Evolutionary conservation across 2,797 vertebrate genomes (phyloP).

Genomic region (Oceanodroma leucorhoa): DNA sequence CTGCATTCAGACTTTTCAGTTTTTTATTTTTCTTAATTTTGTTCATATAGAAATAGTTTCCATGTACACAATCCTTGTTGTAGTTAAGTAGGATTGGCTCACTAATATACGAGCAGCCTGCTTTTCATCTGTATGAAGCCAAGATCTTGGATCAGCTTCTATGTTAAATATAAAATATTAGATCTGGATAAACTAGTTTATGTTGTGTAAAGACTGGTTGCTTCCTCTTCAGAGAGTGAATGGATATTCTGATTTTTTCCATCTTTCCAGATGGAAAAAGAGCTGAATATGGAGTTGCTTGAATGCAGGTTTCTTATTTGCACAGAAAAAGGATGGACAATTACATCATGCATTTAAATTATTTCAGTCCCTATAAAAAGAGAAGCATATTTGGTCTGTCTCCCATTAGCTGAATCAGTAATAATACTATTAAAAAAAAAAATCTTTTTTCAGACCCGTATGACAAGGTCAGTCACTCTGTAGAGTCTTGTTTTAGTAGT

Average conservation of each 20-base stretch:
- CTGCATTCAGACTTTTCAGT: background rate
- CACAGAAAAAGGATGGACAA: background rate
- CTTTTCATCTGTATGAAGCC: background rate
- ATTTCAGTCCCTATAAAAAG: background rate
- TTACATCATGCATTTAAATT: slow-evolving; percentile 16
- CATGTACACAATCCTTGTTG: background rate
- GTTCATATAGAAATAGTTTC: slow-evolving; percentile 10
- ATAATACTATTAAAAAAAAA: background rate
- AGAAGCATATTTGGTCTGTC: background rate
- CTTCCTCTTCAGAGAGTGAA: slow-evolving; percentile 46
- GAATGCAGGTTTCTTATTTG: slow-evolving; percentile 29
- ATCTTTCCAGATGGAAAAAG: slow-evolving; percentile 35
- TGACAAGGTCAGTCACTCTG: background rate
- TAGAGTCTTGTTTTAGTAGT: background rate
- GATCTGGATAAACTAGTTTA: slow-evolving; percentile 27
- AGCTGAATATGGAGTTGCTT: slow-evolving; percentile 23
- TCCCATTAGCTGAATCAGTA: background rate
- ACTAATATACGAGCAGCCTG: background rate
- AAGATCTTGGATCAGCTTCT: slow-evolving; percentile 23
- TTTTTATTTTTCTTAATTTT: slow-evolving; percentile 23
- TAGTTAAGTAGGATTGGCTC: background rate
- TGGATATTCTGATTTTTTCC: slow-evolving; percentile 5
- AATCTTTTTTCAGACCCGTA: background rate
- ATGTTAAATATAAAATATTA: slow-evolving; percentile 21
- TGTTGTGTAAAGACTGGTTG: slow-evolving; percentile 23